phyloP scores from a whole-genome alignment of 2,113 vertebrate species.

The Vombatus ursinus region DNA sequence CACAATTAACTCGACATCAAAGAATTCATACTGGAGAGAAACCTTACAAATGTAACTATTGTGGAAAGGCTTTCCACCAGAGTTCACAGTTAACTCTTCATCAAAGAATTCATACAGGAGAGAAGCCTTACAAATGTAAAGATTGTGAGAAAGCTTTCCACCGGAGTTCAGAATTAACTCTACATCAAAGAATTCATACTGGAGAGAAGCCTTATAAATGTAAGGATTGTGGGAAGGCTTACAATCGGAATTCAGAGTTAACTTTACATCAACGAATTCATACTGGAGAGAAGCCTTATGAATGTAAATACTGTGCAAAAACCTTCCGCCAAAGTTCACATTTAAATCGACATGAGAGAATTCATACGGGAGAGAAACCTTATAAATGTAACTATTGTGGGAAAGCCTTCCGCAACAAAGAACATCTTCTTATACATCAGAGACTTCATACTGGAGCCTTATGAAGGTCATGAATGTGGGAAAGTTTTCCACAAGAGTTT shows the following conservation, averaged over 20 bases:
- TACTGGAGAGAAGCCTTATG: constrained; percentile 72
- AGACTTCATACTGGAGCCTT: constrained; percentile 71
- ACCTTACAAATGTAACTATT: constrained; percentile 76
- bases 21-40: constrained; percentile 86
- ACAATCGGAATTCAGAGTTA: constrained; percentile 55
- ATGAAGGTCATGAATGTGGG: constrained; percentile 60
- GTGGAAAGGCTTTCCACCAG: constrained; percentile 79
- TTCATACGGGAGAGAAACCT: constrained; percentile 72
- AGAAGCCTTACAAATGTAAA: constrained; percentile 65
- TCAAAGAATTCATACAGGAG: constrained; percentile 73
- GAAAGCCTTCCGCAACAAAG: constrained; percentile 68
- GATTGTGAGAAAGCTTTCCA: constrained; percentile 63
- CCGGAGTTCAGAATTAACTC: constrained; percentile 55
- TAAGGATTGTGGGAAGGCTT: constrained; percentile 50
- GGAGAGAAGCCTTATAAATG: constrained; percentile 58
- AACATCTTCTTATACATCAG: constrained; percentile 66
- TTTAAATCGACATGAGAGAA: constrained; percentile 59
- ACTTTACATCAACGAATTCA: constrained; percentile 65
- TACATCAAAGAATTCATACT: constrained; percentile 57
- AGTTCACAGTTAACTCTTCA: constrained; percentile 77
- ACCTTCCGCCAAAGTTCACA: constrained; percentile 68
- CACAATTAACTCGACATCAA: constrained; percentile 85
- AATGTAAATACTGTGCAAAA: constrained; percentile 65
- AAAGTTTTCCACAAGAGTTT: constrained; percentile 73
- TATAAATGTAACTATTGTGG: constrained; percentile 65